These are phyloP conservation scores for Augochlora pura DNA, from an alignment of 1,140 invertebrate genomes.

Conservation along the genomic window DNA sequence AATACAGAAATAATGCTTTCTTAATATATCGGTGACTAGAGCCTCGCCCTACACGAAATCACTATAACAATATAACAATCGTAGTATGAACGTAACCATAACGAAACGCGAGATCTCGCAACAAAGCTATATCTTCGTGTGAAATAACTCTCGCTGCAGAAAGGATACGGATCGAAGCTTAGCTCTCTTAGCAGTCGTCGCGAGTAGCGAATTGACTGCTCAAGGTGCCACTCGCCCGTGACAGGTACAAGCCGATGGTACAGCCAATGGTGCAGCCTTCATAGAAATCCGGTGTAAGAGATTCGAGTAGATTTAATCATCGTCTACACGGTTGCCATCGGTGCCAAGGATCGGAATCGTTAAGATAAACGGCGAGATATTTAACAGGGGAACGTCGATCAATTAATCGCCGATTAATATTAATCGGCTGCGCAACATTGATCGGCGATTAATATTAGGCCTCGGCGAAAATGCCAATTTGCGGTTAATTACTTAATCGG, in stretches of 20 bases:
- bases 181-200: not conserved
- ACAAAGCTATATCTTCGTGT: too few relatives aligned
- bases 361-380: conserved; percentile 50
- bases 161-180: not conserved
- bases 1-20: too few relatives aligned
- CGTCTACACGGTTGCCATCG: not conserved
- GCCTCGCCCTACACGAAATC: too few relatives aligned
- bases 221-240: not conserved
- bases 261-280: not conserved
- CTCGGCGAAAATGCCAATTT: conserved; percentile 51
- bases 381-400: conserved; percentile 45
- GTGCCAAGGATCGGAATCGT: conserved; percentile 53
- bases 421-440: conserved; percentile 36
- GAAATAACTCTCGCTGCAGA: too few relatives aligned
- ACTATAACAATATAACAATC: too few relatives aligned
- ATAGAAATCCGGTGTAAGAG: conserved; percentile 7
- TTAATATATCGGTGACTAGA: too few relatives aligned
- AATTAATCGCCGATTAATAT: conserved; percentile 56
- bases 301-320: conserved; percentile 8
- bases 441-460: conserved; percentile 60
- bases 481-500: conserved; percentile 62
- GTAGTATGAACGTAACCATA: too few relatives aligned
- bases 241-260: conserved; percentile 1
- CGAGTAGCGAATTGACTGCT: conserved; percentile 7
- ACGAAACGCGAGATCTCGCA: too few relatives aligned